These are phyloP conservation scores for Phocides pigmalion DNA, from an alignment of 1,140 invertebrate species.

Conservation along the genomic window DNA sequence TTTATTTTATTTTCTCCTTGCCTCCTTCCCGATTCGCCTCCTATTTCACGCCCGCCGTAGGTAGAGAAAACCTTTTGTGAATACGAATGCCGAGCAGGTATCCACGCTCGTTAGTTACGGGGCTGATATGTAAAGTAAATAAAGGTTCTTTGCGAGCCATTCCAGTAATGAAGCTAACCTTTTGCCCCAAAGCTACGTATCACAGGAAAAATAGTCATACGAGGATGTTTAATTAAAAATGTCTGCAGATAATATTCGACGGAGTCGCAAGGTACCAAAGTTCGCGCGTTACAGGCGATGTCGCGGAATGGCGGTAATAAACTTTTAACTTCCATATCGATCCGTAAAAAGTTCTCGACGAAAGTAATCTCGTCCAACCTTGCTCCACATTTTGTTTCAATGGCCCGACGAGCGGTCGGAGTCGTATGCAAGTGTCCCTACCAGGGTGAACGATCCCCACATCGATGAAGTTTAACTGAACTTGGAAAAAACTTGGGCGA, in stretches of 20 bases:
- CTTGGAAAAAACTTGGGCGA: slow-evolving; percentile 77
- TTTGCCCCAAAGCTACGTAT: slow-evolving; percentile 16
- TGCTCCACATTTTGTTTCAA: slow-evolving; percentile 80
- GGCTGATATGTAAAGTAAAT: slow-evolving; percentile 80
- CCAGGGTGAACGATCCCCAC: slow-evolving; percentile 76
- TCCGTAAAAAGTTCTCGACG: slow-evolving; percentile 74
- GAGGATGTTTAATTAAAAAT: slow-evolving; percentile 49
- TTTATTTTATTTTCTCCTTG: slow-evolving; percentile 83
- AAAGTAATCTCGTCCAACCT: slow-evolving; percentile 79
- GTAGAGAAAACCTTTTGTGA: slow-evolving; percentile 80
- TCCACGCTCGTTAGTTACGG: slow-evolving; percentile 77
- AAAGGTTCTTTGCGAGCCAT: slow-evolving; percentile 66
- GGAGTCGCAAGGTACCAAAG: slow-evolving; percentile 1
- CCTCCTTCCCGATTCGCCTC: slow-evolving; percentile 78
- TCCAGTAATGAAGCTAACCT: slow-evolving; percentile 54
- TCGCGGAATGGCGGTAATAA: slow-evolving; percentile 59
- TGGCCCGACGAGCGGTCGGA: slow-evolving; percentile 58
- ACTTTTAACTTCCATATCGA: slow-evolving; percentile 78
- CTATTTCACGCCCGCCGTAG: slow-evolving; percentile 80
- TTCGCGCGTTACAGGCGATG: slow-evolving; percentile 55
- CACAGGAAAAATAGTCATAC: slow-evolving; percentile 23
- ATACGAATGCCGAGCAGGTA: slow-evolving; percentile 81
- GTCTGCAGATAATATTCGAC: slow-evolving; percentile 40
- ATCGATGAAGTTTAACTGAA: slow-evolving; percentile 79
- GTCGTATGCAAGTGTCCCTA: slow-evolving; percentile 80